Evolutionary conservation across 2,888 invertebrate genomes (phyloP).

Genomic region (Amiota communis): DNA sequence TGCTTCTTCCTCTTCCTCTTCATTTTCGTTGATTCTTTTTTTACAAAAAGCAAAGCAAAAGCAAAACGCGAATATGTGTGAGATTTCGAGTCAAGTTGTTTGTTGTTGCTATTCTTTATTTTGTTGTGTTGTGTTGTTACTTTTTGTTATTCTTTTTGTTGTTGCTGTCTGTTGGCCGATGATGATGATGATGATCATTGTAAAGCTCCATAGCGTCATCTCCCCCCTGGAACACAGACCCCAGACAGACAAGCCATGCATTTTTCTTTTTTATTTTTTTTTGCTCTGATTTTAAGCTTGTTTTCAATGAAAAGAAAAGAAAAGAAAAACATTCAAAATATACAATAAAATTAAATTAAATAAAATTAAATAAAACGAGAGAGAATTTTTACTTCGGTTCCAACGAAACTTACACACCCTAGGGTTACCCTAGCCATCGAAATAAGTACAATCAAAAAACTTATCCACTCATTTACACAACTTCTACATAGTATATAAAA

Average conservation of each 20-base stretch:
- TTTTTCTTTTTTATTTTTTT: neutral
- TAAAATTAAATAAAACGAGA: neutral
- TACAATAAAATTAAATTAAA: neutral
- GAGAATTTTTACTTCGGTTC: neutral
- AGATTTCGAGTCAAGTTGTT: slow-evolving; percentile 2
- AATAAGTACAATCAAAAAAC: neutral
- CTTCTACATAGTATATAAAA: too few species aligned
- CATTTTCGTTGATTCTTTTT: slow-evolving; percentile 34
- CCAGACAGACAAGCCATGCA: too few species aligned
- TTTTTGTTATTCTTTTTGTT: neutral
- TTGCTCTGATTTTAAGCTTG: slow-evolving; percentile 10
- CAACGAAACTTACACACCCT: neutral
- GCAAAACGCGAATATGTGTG: slow-evolving; percentile 20
- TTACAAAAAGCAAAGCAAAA: slow-evolving; percentile 21
- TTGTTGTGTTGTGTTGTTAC: too few species aligned
- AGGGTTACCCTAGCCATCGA: neutral
- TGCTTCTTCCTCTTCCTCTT: neutral
- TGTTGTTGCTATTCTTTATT: neutral
- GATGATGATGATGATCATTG: too few species aligned
- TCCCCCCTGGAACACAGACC: too few species aligned
- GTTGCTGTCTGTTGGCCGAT: too few species aligned
- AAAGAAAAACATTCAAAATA: neutral
- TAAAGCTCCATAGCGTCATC: too few species aligned
- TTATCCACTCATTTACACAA: neutral
- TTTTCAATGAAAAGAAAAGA: neutral